Evolutionary conservation across 2,797 vertebrate genomes (phyloP), one percentile per base, ranked within the genome.

Genomic region (Vireo griseus): DNA sequence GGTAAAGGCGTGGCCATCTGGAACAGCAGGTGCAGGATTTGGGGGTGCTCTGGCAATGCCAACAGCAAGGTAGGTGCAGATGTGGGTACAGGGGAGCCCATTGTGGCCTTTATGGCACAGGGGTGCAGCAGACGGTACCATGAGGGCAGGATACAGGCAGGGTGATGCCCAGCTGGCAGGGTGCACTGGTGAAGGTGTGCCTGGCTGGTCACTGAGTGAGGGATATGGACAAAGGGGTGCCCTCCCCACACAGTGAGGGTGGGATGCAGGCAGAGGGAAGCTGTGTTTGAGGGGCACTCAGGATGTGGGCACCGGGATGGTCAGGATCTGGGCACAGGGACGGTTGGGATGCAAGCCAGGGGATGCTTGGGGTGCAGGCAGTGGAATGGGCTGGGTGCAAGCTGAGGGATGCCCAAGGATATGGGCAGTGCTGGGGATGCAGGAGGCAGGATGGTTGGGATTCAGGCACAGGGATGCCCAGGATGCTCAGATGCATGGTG

Each of bases 331-430:
- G 28, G 28, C 45, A 22, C 28, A 25, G 67, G 13, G 13, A 44
- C 0, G 0, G 14, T 13, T 5, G 2, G 55, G 40, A 24, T 37
- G 52, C 57, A n/a, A 57, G 25, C 42, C 8, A 4, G 10, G 17
- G 19, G 16, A 13, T 73, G 63, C 16, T 13, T 5, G 2, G 55
- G 40, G 19, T 37, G 52, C 57, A n/a, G 65, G 25, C 42, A 55
- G 17, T 31, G 17, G 47, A 17, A 13, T 40, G 48, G 35, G 40
- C 42, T 55, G 21, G 48, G 18, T 69, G 31, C 57, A 19, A 11
- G 50, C 50, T 15, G 50, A 50, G 42, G 50, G 31, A 55, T 63
- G 31, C 0, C 0, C 26, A 37, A 18, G 40, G 48, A 31, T 33
- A 14, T 13, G 21, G 35, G 31, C 42, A 55, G 31, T 25, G 11